Conservation (phyloP, 35 echinoderm and acorn worm genomes). For the Acanthaster planci region DNA sequence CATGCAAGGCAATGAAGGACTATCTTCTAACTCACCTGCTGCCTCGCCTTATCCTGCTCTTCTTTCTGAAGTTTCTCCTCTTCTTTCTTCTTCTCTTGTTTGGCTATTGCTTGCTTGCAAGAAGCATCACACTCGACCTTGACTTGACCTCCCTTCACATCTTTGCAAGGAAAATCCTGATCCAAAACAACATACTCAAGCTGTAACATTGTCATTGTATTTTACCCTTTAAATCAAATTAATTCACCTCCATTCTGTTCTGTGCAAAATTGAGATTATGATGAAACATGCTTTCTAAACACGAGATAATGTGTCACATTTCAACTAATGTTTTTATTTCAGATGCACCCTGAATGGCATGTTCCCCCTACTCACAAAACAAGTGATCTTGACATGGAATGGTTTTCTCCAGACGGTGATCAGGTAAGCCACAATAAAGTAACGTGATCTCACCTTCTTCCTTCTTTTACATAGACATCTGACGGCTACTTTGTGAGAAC, state of each 20-base stretch:
- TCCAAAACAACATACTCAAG: slow-evolving; percentile 1
- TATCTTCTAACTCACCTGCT: slow-evolving; percentile 33
- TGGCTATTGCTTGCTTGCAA: slow-evolving; percentile 70
- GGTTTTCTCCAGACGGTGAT: no score
- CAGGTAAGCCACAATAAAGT: no score
- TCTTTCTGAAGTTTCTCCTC: slow-evolving; percentile 67
- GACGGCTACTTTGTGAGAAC: slow-evolving; percentile 60
- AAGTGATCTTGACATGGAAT: no score
- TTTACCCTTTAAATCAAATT: background rate
- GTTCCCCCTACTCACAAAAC: no score
- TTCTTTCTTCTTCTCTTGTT: slow-evolving; percentile 57
- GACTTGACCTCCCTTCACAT: slow-evolving; percentile 58
- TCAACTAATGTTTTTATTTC: no score
- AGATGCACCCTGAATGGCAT: no score
- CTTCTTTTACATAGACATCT: slow-evolving; percentile 68
- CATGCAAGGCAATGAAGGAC: background rate
- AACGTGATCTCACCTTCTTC: slow-evolving; percentile 90
- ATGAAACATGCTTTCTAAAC: no score
- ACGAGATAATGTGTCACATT: no score
- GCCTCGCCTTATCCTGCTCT: slow-evolving; percentile 37
- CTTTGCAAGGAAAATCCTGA: slow-evolving; percentile 77
- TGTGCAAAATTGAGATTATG: no score
- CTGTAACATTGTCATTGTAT: no score
- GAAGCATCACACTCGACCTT: slow-evolving; percentile 74
- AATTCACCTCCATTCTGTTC: background rate